Conservation (phyloP, 2,888 invertebrate genomes). For the Electrophaes corylata region DNA sequence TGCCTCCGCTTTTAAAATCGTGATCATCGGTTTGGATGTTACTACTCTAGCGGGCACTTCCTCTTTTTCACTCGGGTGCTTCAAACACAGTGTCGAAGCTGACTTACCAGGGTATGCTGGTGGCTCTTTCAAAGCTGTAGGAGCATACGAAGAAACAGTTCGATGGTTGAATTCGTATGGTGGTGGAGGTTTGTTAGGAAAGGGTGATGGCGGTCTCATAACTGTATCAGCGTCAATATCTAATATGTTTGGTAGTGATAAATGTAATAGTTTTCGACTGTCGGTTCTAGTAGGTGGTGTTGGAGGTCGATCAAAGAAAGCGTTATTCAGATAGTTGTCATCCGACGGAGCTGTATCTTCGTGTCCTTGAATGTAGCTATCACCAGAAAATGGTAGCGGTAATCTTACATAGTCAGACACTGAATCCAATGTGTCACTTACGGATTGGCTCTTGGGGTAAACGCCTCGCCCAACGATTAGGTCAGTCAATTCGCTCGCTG, state of each 20-base stretch:
- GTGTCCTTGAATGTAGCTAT: conserved; percentile 84
- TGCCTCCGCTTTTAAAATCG: conserved; percentile 90
- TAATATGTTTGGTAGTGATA: conserved; percentile 77
- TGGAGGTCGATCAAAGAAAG: conserved; percentile 85
- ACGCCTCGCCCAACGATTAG: conserved; percentile 91
- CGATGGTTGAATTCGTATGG: conserved; percentile 87
- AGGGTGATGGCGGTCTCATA: conserved; percentile 48
- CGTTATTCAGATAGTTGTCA: conserved; percentile 76
- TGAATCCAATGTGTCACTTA: conserved; percentile 93
- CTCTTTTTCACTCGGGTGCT: conserved; percentile 75
- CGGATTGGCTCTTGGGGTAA: conserved; percentile 89
- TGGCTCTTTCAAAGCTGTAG: conserved; percentile 81
- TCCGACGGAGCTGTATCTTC: conserved; percentile 86
- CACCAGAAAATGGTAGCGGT: conserved; percentile 83
- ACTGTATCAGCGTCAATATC: conserved; percentile 61
- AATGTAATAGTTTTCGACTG: conserved; percentile 79
- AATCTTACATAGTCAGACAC: conserved; percentile 95
- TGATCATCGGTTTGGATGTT: conserved; percentile 90
- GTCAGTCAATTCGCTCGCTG: conserved; percentile 93
- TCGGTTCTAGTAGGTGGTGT: conserved; percentile 89
- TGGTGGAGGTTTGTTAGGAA: conserved; percentile 86
- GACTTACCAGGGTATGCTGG: conserved; percentile 86
- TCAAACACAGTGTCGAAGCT: conserved; percentile 47
- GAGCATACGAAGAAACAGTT: conserved; percentile 71
- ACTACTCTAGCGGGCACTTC: conserved; percentile 91